Conservation (phyloP, 2,888 invertebrate species). For the Sturmia bella region DNA sequence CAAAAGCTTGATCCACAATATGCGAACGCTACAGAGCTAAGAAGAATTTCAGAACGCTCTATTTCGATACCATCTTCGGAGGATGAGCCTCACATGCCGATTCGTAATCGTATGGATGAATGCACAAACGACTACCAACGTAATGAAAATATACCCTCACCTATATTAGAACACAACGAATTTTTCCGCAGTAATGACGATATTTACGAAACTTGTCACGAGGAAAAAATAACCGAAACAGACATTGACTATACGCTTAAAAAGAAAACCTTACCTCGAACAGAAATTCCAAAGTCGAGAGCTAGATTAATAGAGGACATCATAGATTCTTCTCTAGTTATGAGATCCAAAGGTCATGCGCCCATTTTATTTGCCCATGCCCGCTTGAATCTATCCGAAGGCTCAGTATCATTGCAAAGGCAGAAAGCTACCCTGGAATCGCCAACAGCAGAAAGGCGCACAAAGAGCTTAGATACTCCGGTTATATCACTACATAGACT, state of each 20-base stretch:
- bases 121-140: conserved; percentile 84
- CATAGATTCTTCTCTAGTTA: conserved; percentile 86
- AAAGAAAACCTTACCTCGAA: conserved; percentile 74
- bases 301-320: conserved; percentile 85
- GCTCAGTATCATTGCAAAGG: conserved; percentile 88
- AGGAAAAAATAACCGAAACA: conserved; percentile 83
- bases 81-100: conserved; percentile 86
- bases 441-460: conserved; percentile 88
- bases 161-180: conserved; percentile 85
- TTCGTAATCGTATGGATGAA: conserved; percentile 83
- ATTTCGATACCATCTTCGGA: conserved; percentile 90
- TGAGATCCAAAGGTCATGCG: conserved; percentile 88
- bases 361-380: conserved; percentile 91
- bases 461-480: conserved; percentile 92
- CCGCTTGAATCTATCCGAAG: conserved; percentile 91
- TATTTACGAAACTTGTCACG: conserved; percentile 79
- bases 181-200: conserved; percentile 85
- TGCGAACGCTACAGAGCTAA: conserved; percentile 86
- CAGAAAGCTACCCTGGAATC: conserved; percentile 89
- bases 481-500: conserved; percentile 90
- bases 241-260: conserved; percentile 83
- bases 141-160: conserved; percentile 86
- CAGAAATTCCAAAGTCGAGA: conserved; percentile 72
- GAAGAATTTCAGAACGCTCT: conserved; percentile 88
- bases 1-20: conserved; percentile 85